phyloP scores from a whole-genome alignment of 2,888 invertebrate genomes.

The Acanthopleura granulata region DNA sequence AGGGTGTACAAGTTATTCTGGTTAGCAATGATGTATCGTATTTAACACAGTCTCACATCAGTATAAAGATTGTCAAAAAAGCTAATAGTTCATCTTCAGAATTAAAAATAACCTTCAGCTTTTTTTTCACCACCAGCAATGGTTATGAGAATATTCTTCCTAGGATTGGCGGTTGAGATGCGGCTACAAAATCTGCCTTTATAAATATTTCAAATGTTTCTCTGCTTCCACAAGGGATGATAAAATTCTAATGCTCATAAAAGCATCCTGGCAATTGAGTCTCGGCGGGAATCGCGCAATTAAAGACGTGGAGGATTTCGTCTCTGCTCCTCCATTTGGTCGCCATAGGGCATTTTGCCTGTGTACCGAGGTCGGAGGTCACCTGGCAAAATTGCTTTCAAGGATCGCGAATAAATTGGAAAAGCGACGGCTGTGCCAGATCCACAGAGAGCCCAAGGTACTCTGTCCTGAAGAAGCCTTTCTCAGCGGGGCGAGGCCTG shows the following conservation, averaged over 20 bases:
- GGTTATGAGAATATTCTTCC: too few species aligned
- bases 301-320: neutral
- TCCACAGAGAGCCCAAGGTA: neutral
- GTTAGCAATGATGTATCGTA: too few species aligned
- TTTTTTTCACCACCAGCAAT: too few species aligned
- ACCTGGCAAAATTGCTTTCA: constrained; percentile 1
- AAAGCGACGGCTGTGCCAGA: constrained; percentile 3
- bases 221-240: neutral
- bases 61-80: too few species aligned
- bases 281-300: neutral
- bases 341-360: neutral
- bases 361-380: constrained; percentile 4
- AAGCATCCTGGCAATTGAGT: neutral
- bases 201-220: constrained; percentile 5
- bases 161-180: neutral
- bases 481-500: neutral
- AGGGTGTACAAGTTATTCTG: too few species aligned
- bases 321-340: neutral
- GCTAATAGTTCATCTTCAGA: too few species aligned
- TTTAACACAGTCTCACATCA: too few species aligned
- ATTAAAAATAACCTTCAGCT: too few species aligned
- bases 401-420: neutral
- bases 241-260: neutral
- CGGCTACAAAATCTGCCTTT: neutral
- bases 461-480: too few species aligned